A percentile compares a stretch with the other conserved stretches of the same genome.
Conservation (phyloP, 2,113 vertebrate genomes). For the Illadopsis cleaveri region DNA sequence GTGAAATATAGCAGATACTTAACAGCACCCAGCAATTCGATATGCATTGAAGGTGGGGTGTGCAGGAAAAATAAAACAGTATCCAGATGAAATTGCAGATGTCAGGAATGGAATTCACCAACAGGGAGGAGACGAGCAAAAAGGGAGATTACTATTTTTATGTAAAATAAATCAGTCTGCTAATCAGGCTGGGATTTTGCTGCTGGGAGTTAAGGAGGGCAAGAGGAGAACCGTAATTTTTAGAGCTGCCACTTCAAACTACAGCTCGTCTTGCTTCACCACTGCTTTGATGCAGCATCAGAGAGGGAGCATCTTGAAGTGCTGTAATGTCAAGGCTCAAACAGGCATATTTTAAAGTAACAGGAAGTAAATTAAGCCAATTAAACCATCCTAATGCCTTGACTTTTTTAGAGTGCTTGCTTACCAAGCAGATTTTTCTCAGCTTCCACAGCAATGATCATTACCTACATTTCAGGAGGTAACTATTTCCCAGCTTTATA, state of each 20-base stretch:
- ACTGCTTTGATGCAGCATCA: slow-evolving; percentile 57
- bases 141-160: slow-evolving; percentile 59
- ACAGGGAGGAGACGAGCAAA: slow-evolving; percentile 7
- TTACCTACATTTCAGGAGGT: neutral
- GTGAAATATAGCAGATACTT: slow-evolving; percentile 42
- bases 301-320: slow-evolving; percentile 39
- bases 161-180: slow-evolving; percentile 71
- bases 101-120: slow-evolving; percentile 63
- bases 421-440: slow-evolving; percentile 34
- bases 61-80: slow-evolving; percentile 42
- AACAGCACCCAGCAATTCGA: slow-evolving; percentile 1
- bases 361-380: slow-evolving; percentile 67
- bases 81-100: slow-evolving; percentile 60
- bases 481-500: neutral
- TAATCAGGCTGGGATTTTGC: slow-evolving; percentile 72
- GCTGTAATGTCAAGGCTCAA: slow-evolving; percentile 57
- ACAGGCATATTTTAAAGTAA: slow-evolving; percentile 64
- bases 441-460: neutral
- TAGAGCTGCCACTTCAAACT: slow-evolving; percentile 68
- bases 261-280: slow-evolving; percentile 32
- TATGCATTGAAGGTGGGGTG: slow-evolving; percentile 13
- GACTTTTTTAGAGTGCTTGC: slow-evolving; percentile 24
- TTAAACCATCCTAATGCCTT: slow-evolving; percentile 57
- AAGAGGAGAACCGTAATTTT: slow-evolving; percentile 70
- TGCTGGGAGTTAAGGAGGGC: slow-evolving; percentile 70